These are phyloP conservation scores for Plutomurus gul DNA, from an alignment of 1,140 invertebrate genomes.

Conservation along the genomic window DNA sequence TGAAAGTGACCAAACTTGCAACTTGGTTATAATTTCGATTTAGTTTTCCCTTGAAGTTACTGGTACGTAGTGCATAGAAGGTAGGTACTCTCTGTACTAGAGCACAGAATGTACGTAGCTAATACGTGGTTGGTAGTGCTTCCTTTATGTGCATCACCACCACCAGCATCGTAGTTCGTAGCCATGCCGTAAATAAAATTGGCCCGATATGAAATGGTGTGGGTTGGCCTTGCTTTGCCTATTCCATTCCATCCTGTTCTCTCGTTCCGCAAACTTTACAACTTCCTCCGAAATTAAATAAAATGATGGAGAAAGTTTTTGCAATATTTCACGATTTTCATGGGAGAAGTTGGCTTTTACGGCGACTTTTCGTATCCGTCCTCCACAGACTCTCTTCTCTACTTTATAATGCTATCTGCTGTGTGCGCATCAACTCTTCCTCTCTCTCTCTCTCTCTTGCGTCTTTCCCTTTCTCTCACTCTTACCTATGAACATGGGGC, in stretches of 20 bases:
- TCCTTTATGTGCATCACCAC: neutral
- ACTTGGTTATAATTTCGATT: no score
- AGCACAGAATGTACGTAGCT: neutral
- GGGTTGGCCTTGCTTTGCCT: constrained; percentile 9
- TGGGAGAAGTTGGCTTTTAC: constrained; percentile 29
- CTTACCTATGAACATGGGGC: neutral
- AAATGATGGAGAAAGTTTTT: constrained; percentile 43
- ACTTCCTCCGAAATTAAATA: constrained; percentile 38
- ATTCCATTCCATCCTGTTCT: constrained; percentile 7
- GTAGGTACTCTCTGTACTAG: no score
- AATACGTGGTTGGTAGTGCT: neutral
- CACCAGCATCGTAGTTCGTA: neutral
- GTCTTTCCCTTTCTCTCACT: neutral
- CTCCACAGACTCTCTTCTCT: constrained; percentile 10
- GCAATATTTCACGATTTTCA: constrained; percentile 41
- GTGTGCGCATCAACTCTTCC: constrained; percentile 19
- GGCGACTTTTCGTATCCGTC: constrained; percentile 29
- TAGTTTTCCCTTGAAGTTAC: no score
- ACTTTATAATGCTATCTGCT: constrained; percentile 23
- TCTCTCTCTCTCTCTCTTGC: constrained; percentile 7
- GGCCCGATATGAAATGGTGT: constrained; percentile 8
- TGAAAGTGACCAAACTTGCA: no score
- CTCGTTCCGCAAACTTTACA: constrained; percentile 37
- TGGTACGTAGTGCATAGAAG: no score
- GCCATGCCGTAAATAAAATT: constrained; percentile 24